phyloP scores from a whole-genome alignment of 37 sponge, comb jelly and placozoan genomes.

The Geodia barretti region DNA sequence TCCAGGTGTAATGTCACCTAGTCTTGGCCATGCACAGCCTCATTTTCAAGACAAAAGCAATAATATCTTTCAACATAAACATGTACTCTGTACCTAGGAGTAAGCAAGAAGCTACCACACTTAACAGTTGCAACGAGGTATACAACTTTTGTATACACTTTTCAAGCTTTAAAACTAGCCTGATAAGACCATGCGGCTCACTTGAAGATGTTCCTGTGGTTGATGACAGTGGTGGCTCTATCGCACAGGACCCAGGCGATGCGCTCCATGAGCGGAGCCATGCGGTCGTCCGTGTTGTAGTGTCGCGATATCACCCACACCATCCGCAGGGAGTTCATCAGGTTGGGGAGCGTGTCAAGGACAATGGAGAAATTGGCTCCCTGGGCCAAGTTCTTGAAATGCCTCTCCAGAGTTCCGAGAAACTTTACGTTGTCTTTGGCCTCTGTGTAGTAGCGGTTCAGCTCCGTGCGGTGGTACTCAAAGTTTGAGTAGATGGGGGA shows the following conservation, averaged over 20 bases:
- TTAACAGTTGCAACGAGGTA: no score
- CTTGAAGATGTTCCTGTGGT: slow-evolving; percentile 86
- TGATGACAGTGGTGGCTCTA: slow-evolving; percentile 81
- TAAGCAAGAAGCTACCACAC: no score
- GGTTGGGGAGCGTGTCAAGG: slow-evolving; percentile 88
- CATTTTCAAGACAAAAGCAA: no score
- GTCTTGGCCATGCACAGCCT: no score
- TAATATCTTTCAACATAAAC: no score
- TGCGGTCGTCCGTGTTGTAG: slow-evolving; percentile 97
- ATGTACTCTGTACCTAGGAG: no score
- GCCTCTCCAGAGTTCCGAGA: slow-evolving; percentile 95
- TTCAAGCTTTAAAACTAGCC: not conserved
- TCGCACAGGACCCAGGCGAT: slow-evolving; percentile 96
- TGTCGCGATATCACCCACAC: slow-evolving; percentile 99
- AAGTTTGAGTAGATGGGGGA: slow-evolving; percentile 69
- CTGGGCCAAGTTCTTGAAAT: slow-evolving; percentile 97
- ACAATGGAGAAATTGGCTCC: slow-evolving; percentile 88
- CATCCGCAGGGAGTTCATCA: slow-evolving; percentile 99
- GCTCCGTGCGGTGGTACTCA: slow-evolving; percentile 86
- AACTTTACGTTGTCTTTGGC: slow-evolving; percentile 99
- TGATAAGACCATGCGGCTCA: slow-evolving; percentile 11
- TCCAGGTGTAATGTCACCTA: no score
- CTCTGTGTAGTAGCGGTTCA: slow-evolving; percentile 91
- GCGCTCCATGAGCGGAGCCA: slow-evolving; percentile 98
- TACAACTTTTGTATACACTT: not conserved